Percentiles rank a stretch among this genome's conserved stretches.
phyloP scores from a whole-genome alignment of 2,888 invertebrate species.

The Seladonia tumulorum region DNA sequence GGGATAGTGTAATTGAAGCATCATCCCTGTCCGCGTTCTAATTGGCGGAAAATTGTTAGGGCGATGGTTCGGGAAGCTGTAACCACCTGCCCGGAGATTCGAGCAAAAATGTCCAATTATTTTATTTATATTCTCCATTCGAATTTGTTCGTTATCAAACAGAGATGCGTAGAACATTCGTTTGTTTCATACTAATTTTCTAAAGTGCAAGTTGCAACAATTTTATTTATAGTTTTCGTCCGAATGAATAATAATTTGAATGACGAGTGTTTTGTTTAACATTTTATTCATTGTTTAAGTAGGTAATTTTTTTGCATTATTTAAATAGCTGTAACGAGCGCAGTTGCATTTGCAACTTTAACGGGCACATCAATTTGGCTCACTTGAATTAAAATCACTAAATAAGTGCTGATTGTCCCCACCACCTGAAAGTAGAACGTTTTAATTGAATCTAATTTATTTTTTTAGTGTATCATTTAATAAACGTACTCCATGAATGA shows the following conservation, averaged over 20 bases:
- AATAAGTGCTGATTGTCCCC: slow-evolving; percentile 75
- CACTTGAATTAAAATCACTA: slow-evolving; percentile 77
- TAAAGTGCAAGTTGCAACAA: no score
- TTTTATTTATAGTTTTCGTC: no score
- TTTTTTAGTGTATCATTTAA: background rate
- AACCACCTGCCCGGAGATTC: background rate
- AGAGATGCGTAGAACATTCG: no score
- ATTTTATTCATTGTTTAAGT: background rate
- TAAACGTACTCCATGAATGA: slow-evolving; percentile 70
- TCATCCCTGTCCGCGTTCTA: slow-evolving; percentile 67
- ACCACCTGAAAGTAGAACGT: slow-evolving; percentile 64
- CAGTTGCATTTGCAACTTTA: background rate
- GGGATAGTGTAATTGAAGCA: slow-evolving; percentile 73
- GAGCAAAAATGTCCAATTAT: background rate
- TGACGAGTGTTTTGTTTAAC: no score
- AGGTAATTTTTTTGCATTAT: background rate
- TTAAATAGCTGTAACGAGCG: no score
- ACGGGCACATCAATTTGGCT: slow-evolving; percentile 31
- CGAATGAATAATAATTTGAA: no score
- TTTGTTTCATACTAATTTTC: no score
- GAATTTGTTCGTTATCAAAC: background rate
- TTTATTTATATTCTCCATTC: background rate
- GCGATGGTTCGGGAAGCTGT: slow-evolving; percentile 18
- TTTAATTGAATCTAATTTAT: background rate
- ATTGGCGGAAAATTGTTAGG: slow-evolving; percentile 77